These are phyloP conservation scores for Zaprionus davidi DNA, from an alignment of 1,140 invertebrate genomes.

Conservation along the genomic window DNA sequence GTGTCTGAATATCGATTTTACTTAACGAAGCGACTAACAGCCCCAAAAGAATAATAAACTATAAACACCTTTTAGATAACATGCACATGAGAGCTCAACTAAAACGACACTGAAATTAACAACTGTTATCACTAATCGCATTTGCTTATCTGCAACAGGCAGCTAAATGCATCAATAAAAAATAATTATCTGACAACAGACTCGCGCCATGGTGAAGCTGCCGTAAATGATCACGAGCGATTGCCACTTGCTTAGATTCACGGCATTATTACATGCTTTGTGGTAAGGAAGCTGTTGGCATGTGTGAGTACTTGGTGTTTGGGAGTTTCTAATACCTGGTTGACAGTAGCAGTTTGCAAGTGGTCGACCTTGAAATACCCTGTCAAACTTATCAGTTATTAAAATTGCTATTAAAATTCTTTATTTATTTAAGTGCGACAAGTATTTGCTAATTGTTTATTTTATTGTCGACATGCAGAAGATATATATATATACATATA, in stretches of 20 bases:
- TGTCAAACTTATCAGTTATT: neutral
- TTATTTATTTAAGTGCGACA: neutral
- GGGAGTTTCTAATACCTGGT: neutral
- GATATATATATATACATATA: neutral
- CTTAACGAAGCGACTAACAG: slow-evolving; percentile 3
- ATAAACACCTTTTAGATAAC: slow-evolving; percentile 18
- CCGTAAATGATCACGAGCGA: slow-evolving; percentile 18
- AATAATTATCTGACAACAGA: slow-evolving; percentile 59
- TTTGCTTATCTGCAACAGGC: slow-evolving; percentile 60
- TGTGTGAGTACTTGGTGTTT: slow-evolving; percentile 1
- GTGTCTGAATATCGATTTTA: neutral
- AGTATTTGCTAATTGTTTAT: slow-evolving; percentile 5
- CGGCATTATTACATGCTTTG: slow-evolving; percentile 22
- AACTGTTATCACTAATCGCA: slow-evolving; percentile 56
- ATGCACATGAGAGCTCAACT: slow-evolving; percentile 6
- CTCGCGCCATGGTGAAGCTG: slow-evolving; percentile 1
- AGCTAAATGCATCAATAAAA: slow-evolving; percentile 74
- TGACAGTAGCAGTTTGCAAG: neutral
- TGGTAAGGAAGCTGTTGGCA: slow-evolving; percentile 10
- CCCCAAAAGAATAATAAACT: neutral
- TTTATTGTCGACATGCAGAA: slow-evolving; percentile 22
- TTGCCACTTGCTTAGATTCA: slow-evolving; percentile 6
- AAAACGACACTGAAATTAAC: slow-evolving; percentile 10
- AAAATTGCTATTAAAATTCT: neutral
- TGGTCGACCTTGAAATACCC: slow-evolving; percentile 11